Conservation (phyloP, 2,113 vertebrate genomes). For the Tychaedon coryphoeus region DNA sequence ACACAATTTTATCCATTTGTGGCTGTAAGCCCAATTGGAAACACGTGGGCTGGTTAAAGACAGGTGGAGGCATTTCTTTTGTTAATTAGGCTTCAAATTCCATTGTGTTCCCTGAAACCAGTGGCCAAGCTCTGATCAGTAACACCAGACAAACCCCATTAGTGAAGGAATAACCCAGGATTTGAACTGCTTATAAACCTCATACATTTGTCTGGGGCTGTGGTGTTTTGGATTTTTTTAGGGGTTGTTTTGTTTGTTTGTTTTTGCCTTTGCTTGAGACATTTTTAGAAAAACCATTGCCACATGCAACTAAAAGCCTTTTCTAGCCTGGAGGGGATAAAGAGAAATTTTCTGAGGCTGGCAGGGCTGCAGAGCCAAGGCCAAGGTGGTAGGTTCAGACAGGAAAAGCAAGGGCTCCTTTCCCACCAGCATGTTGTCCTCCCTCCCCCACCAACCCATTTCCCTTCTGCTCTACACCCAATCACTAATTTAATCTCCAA, state of each 20-base stretch:
- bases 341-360: neutral
- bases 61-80: conserved; percentile 48
- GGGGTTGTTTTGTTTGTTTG: neutral
- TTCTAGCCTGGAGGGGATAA: neutral
- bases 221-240: neutral
- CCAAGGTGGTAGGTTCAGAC: neutral
- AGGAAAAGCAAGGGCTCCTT: conserved; percentile 13
- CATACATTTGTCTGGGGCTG: neutral
- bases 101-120: conserved; percentile 27
- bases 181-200: neutral
- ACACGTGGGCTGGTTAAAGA: conserved; percentile 28
- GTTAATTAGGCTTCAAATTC: conserved; percentile 55
- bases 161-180: neutral
- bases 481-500: neutral
- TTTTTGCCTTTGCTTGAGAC: neutral
- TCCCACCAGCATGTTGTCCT: conserved; percentile 21
- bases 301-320: neutral
- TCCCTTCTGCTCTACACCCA: neutral
- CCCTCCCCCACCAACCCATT: neutral
- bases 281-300: neutral
- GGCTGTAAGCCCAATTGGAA: conserved; percentile 48
- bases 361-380: neutral
- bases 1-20: conserved; percentile 29
- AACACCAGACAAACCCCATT: neutral
- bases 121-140: neutral